phyloP scores from a whole-genome alignment of 2,888 invertebrate genomes.

The Scelioninae gen. 1 region DNA sequence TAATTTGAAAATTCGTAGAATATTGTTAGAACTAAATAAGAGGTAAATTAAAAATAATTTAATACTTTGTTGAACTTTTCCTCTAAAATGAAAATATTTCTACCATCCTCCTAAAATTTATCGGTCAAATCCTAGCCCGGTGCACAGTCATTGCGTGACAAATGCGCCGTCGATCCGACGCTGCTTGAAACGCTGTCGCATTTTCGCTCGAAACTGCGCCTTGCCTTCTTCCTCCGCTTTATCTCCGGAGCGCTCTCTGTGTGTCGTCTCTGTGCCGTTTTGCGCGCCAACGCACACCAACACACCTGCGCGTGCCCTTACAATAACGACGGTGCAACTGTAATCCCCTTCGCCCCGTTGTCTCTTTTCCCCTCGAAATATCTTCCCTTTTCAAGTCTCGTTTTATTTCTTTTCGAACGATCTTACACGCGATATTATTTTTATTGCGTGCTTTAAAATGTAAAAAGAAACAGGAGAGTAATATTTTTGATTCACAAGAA shows the following conservation, averaged over 20 bases:
- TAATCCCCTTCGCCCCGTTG: conserved; percentile 6
- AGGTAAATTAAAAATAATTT: too few species aligned
- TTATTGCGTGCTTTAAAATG: conserved; percentile 33
- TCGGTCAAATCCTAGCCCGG: conserved; percentile 30
- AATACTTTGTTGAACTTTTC: too few species aligned
- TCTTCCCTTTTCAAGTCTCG: conserved; percentile 18
- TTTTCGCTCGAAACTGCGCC: conserved; percentile 62
- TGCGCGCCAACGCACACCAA: conserved; percentile 61
- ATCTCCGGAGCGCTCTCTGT: conserved; percentile 9
- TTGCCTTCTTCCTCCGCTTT: conserved; percentile 34
- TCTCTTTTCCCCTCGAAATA: background rate
- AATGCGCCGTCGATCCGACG: conserved; percentile 50
- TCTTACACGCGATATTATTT: conserved; percentile 30
- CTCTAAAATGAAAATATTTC: too few species aligned
- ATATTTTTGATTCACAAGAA: conserved; percentile 4
- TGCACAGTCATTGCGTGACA: conserved; percentile 36
- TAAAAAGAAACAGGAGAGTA: conserved; percentile 3
- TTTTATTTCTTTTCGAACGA: conserved; percentile 31
- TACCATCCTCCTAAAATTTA: background rate
- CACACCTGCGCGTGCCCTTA: conserved; percentile 59
- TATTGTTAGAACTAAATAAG: too few species aligned
- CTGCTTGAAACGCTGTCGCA: conserved; percentile 56
- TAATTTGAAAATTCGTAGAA: too few species aligned
- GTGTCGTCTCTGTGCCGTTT: conserved; percentile 38
- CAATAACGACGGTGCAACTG: conserved; percentile 37